Base-by-base conservation (phyloP, 2,888 invertebrate species). In the Brassicogethes aeneus region DNA sequence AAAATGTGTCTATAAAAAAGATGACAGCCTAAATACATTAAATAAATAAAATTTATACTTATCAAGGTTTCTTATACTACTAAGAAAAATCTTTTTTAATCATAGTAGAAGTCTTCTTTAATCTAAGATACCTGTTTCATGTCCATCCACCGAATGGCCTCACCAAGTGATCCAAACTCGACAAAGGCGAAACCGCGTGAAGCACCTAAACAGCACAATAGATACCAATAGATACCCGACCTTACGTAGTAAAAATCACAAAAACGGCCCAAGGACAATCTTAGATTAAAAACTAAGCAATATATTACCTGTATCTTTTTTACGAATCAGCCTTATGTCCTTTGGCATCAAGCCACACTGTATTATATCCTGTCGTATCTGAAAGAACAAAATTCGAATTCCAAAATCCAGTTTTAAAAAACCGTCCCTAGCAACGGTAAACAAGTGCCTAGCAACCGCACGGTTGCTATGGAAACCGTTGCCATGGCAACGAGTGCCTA, bases 121-220 rank as follows among this genome's bases (percentile, higher is more conserved):
- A 59, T 52, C 54, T 65, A 64, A 67, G 67, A 66, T 80, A 86
- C 87, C 82, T 90, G 85, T 77, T 87, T 88, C 73, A 80, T 76
- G 70, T 90, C 89, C 86, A 92, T 91, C 89, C 91, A 91, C 68
- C 80, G 80, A 68, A 80, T 80, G 64, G 92, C 90, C 75, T 90
- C 89, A 69, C 80, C 79, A 69, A 85, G 79, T 70, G 84, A 82
- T 71, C 82, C 78, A 81, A 93, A 93, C 79, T 93, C 92, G 76
- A 92, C 87, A 80, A 89, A 88, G 69, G 85, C 88, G 77, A 88
- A 87, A 66, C 86, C 86, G 67, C 86, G 78, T 71, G 87, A 86
- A 70, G 83, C 80, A 79, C 90, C 90, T 88, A 81, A 90, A 90
- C 75, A 78, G 72, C 65, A 68, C 65, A 68, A 66, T 66, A 67